phyloP scores from a whole-genome alignment of 2,113 vertebrate genomes.

The Urocynchramus pylzowi region DNA sequence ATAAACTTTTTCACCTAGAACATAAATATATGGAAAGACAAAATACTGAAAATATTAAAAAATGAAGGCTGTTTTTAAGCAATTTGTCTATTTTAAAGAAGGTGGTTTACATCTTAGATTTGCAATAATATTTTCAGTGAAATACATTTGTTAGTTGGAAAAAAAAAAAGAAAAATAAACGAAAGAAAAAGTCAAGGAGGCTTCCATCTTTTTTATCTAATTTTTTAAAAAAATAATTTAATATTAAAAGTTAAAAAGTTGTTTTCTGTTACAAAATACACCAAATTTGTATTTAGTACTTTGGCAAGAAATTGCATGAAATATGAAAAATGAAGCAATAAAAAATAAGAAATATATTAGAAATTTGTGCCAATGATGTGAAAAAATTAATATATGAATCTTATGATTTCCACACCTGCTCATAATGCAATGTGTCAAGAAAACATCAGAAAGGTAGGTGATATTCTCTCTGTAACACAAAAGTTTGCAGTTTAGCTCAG shows the following conservation, averaged over 20 bases:
- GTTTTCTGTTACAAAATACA: not conserved
- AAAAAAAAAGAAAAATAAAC: not conserved
- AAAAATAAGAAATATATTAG: not conserved
- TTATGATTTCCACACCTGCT: not conserved
- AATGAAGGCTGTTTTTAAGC: accelerated
- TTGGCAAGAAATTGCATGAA: not conserved
- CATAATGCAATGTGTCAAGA: not conserved
- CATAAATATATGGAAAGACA: not conserved
- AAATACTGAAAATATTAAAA: not conserved
- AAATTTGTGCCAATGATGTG: not conserved
- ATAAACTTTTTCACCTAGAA: not conserved
- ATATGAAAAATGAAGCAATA: not conserved
- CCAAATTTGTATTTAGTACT: not conserved
- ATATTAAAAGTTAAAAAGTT: not conserved
- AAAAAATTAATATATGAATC: not conserved
- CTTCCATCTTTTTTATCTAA: not conserved
- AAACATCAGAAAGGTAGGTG: not conserved
- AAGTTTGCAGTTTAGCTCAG: not conserved
- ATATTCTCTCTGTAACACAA: not conserved
- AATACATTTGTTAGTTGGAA: not conserved
- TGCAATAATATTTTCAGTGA: not conserved
- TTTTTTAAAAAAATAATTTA: too few species aligned
- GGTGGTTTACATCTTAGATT: not conserved
- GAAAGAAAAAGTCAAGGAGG: not conserved
- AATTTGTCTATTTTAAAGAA: not conserved